Evolutionary conservation across 2,888 invertebrate species (phyloP), one percentile per base, ranked within the genome.

Genomic region (Eristalis arbustorum): DNA sequence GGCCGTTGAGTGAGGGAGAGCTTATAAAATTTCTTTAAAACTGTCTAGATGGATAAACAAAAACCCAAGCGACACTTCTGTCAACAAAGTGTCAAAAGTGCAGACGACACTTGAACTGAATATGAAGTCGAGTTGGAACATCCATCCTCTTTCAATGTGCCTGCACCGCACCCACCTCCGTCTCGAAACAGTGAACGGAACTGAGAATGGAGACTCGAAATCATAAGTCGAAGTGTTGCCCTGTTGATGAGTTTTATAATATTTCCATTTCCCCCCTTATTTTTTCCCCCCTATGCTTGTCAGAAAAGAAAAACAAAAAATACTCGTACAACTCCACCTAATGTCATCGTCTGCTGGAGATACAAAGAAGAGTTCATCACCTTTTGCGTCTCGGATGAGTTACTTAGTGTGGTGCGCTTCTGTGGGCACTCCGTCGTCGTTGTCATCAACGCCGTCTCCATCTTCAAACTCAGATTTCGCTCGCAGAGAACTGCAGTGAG

Each of bases 71-170:
- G 73, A 57, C 71, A 81, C 73, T 81, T 76, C 77, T 77, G 85
- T 85, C 82, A 85, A 77, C 82, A 82, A 59, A 34, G 82, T 71
- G 77, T 83, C 79, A 81, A 82, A 82, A 82, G 85, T 77, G 85
- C 82, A 85, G 85, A 82, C 85, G 85, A 82, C 82, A 85, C 85
- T 85, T 85, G 85, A 85, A 85, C 85, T 77, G 81, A 71, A 77
- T 73, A 76, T 64, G 63, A 73, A 85, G 77, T 82, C 68, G 61
- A 84, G 69, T 59, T 49, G 18, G 61, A 8, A 37, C 64, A 28
- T 49, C 28, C 59, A 42, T 49, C 59, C 49, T 61, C 14, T n/a
- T n/a, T 61, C 64, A 31, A 61, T 56, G 0, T 11, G 28, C 22
- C 13, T 13, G n/a, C n/a, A 3, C 3, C 5, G 11, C 6, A n/a